phyloP scores from a whole-genome alignment of 2,113 vertebrate genomes.

The Hippocampus zosterae region DNA sequence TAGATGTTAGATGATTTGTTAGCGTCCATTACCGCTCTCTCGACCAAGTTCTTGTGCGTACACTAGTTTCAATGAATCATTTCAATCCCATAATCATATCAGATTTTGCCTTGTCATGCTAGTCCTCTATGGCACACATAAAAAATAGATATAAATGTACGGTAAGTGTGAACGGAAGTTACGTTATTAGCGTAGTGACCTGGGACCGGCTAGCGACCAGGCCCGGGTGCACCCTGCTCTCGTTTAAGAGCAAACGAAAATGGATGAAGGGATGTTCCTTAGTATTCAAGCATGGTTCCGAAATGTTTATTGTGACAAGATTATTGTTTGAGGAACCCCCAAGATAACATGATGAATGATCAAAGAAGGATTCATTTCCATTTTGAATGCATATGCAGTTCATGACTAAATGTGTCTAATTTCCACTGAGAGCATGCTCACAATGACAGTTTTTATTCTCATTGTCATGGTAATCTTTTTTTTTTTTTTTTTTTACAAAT shows the following conservation, averaged over 20 bases:
- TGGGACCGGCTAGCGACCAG: too few species aligned
- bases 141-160: too few species aligned
- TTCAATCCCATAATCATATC: too few species aligned
- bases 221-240: neutral
- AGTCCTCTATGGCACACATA: too few species aligned
- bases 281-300: neutral
- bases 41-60: too few species aligned
- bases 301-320: slow-evolving; percentile 25
- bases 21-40: too few species aligned
- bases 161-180: too few species aligned
- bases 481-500: neutral
- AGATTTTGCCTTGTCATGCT: too few species aligned
- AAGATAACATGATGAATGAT: slow-evolving; percentile 9
- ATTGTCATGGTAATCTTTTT: slow-evolving; percentile 23
- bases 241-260: neutral
- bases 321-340: slow-evolving; percentile 14
- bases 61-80: too few species aligned
- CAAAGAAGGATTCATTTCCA: slow-evolving; percentile 17
- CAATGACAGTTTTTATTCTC: slow-evolving; percentile 42
- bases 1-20: too few species aligned
- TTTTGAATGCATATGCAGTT: slow-evolving; percentile 25
- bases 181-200: too few species aligned
- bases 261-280: neutral
- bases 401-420: slow-evolving; percentile 25
- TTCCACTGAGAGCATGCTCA: slow-evolving; percentile 24